phyloP scores from a whole-genome alignment of 2,888 invertebrate genomes.

The Scaeva pyrastri region DNA sequence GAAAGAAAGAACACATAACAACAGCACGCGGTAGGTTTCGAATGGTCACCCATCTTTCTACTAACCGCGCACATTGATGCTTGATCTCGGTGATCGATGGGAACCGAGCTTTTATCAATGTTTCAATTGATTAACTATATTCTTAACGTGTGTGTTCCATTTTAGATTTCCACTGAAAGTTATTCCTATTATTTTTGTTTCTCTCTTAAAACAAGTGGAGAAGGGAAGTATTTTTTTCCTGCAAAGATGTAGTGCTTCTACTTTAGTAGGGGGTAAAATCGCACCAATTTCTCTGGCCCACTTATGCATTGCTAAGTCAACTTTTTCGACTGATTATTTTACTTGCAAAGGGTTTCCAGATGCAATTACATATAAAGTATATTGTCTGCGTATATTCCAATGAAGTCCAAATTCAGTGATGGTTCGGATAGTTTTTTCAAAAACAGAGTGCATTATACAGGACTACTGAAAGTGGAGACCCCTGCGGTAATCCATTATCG shows the following conservation, averaged over 20 bases:
- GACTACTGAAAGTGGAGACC: neutral
- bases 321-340: neutral
- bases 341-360: neutral
- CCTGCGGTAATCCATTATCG: neutral
- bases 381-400: slow-evolving; percentile 14
- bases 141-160: too few relatives aligned
- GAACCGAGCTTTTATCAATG: too few relatives aligned
- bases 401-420: neutral
- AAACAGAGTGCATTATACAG: neutral
- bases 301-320: neutral
- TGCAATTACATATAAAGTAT: slow-evolving; percentile 9
- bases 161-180: too few relatives aligned
- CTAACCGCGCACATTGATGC: too few relatives aligned
- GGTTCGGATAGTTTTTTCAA: neutral
- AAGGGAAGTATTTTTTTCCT: neutral
- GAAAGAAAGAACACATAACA: too few relatives aligned
- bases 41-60: too few relatives aligned
- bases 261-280: neutral
- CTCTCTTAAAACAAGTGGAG: too few relatives aligned
- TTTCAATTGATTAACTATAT: too few relatives aligned
- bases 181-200: too few relatives aligned
- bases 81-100: too few relatives aligned
- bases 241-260: neutral
- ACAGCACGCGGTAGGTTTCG: too few relatives aligned
- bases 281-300: neutral